phyloP scores from a whole-genome alignment of 1,140 invertebrate genomes.

The Dinoponera quadriceps region DNA sequence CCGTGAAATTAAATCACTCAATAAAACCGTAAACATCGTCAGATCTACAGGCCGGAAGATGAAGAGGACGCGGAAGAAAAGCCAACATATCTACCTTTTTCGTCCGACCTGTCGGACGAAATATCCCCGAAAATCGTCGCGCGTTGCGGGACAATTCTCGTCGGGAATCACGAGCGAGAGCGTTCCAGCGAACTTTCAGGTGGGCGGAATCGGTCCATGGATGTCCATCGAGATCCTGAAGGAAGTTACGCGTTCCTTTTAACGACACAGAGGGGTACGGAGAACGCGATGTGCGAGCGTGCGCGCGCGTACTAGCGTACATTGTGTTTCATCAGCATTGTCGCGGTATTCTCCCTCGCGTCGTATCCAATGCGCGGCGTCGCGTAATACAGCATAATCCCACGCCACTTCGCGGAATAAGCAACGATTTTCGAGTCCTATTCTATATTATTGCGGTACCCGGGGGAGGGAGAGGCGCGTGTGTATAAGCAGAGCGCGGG shows the following conservation, averaged over 20 bases:
- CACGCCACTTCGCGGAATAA: conserved; percentile 77
- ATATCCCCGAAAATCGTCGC: background rate
- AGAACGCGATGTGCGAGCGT: no score
- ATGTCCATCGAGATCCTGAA: conserved; percentile 35
- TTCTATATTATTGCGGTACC: conserved; percentile 56
- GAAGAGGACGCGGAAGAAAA: no score
- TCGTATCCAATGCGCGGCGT: background rate
- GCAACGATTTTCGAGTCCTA: conserved; percentile 72
- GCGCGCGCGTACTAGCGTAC: background rate
- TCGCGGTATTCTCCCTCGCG: conserved; percentile 29
- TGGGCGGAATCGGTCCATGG: background rate
- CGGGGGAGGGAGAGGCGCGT: background rate
- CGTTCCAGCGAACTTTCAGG: background rate
- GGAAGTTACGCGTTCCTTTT: background rate
- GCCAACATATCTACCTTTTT: no score
- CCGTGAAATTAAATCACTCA: no score
- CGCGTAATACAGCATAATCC: conserved; percentile 65
- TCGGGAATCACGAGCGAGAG: conserved; percentile 3
- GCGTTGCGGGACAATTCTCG: background rate
- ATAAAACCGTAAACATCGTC: background rate
- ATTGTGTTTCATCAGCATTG: conserved; percentile 56
- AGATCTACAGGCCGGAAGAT: no score
- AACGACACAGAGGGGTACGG: background rate
- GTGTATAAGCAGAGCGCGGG: conserved; percentile 55
- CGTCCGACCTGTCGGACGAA: no score